phyloP scores from a whole-genome alignment of 2,797 vertebrate genomes.

The Acrossocheilus fasciatus region DNA sequence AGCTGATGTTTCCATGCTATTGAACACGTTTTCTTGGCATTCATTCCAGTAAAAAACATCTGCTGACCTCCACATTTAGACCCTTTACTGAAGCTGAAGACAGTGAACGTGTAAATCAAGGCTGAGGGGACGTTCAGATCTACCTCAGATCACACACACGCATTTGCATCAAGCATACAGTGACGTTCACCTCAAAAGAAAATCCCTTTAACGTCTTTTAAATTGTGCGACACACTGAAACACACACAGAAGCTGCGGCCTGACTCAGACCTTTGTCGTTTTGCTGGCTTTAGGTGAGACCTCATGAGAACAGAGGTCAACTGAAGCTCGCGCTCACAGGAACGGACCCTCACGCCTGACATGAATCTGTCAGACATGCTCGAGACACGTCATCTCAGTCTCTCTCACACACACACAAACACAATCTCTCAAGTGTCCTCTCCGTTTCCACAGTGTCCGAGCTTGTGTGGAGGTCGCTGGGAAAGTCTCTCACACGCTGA shows the following conservation, averaged over 20 bases:
- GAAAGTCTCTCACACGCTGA: constrained; percentile 87
- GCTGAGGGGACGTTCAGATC: constrained; percentile 46
- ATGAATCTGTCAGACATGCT: constrained; percentile 47
- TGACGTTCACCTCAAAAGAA: constrained; percentile 26
- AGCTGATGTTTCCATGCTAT: constrained; percentile 59
- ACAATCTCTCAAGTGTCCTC: constrained; percentile 65
- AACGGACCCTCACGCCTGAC: constrained; percentile 33
- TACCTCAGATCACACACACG: constrained; percentile 52
- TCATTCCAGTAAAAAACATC: constrained; percentile 23
- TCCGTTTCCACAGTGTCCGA: constrained; percentile 57
- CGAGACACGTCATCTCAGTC: constrained; percentile 33
- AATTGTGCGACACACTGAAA: constrained; percentile 42
- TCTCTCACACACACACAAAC: constrained; percentile 34
- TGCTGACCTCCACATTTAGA: constrained; percentile 40
- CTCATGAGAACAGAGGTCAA: constrained; percentile 34
- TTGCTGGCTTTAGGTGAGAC: constrained; percentile 49
- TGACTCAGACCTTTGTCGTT: constrained; percentile 54
- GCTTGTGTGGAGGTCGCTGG: constrained; percentile 37
- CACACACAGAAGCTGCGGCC: constrained; percentile 42
- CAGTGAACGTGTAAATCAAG: constrained; percentile 69
- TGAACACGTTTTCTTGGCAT: constrained; percentile 32
- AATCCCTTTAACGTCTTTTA: constrained; percentile 36
- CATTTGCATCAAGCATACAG: constrained; percentile 31
- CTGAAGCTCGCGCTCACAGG: background rate
- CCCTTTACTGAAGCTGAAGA: constrained; percentile 61